Conservation (phyloP, 2,797 vertebrate species). For the Choloepus didactylus region DNA sequence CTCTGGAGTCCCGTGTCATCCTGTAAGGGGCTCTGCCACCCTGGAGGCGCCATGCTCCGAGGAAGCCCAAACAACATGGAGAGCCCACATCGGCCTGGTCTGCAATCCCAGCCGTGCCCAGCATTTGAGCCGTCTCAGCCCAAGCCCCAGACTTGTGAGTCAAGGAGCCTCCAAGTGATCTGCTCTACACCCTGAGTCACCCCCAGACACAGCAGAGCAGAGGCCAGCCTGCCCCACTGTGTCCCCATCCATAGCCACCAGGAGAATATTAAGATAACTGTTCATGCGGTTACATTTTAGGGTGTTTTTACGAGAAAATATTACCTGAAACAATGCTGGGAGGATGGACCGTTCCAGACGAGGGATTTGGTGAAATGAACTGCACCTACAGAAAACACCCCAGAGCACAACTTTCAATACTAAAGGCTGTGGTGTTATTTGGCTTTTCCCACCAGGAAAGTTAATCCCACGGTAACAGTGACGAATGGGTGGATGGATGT, state of each 20-base stretch:
- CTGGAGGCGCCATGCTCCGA: rapidly evolving
- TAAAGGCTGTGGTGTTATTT: no score
- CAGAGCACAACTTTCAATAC: background rate
- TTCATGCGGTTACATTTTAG: background rate
- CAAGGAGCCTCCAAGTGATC: rapidly evolving
- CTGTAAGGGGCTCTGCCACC: background rate
- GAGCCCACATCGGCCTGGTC: rapidly evolving
- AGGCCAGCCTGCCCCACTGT: background rate
- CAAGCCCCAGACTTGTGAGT: rapidly evolving
- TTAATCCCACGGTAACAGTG: background rate
- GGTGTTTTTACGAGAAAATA: background rate
- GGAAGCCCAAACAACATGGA: rapidly evolving
- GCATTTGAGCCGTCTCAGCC: background rate
- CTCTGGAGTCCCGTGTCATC: background rate
- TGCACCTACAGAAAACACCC: background rate
- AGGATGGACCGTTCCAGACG: background rate
- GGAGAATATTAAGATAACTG: background rate
- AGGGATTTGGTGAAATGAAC: background rate
- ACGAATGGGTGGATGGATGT: no score
- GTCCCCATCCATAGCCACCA: no score
- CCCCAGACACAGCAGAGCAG: background rate
- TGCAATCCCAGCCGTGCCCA: background rate
- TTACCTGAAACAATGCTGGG: background rate
- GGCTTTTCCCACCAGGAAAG: background rate
- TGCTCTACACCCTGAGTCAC: background rate